Percentiles rank a stretch among this genome's conserved stretches.
Evolutionary conservation across 1,140 invertebrate species (phyloP).

Genomic region (Pygmarrhopalites habei): DNA sequence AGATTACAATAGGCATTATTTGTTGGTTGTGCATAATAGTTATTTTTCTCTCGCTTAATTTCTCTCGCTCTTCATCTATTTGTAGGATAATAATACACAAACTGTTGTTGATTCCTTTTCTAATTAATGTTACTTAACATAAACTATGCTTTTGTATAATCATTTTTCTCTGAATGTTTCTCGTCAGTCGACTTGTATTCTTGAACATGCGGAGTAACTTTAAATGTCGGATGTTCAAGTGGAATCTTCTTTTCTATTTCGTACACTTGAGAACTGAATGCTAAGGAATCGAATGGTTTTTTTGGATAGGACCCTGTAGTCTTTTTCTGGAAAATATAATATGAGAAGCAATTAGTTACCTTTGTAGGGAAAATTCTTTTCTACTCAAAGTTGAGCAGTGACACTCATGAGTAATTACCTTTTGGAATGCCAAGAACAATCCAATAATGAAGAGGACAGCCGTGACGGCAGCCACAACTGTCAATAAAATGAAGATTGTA

Average conservation of each 20-base stretch:
- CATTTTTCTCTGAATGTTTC: neutral
- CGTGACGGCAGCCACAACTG: constrained; percentile 28
- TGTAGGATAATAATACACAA: neutral
- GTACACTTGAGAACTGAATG: constrained; percentile 31
- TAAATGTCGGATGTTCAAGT: constrained; percentile 14
- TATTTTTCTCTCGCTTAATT: neutral
- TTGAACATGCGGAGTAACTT: constrained; percentile 22
- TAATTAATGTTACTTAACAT: neutral
- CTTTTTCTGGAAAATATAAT: too few relatives aligned
- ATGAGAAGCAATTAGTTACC: too few relatives aligned
- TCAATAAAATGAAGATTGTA: constrained; percentile 23
- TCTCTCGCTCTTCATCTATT: neutral
- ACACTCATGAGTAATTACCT: too few relatives aligned
- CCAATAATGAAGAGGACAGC: constrained; percentile 28
- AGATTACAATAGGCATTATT: neutral
- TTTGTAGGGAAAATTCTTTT: too few relatives aligned
- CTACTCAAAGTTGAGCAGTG: too few relatives aligned
- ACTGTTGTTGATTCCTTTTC: too few relatives aligned
- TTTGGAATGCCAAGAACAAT: constrained; percentile 31
- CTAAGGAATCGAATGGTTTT: constrained; percentile 32
- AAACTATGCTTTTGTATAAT: neutral
- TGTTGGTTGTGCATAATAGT: neutral
- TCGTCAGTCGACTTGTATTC: constrained; percentile 14
- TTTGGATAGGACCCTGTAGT: constrained; percentile 27
- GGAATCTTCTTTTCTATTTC: constrained; percentile 22